Conservation (phyloP, 2,797 vertebrate species). For the Pantherophis alleghaniensis region DNA sequence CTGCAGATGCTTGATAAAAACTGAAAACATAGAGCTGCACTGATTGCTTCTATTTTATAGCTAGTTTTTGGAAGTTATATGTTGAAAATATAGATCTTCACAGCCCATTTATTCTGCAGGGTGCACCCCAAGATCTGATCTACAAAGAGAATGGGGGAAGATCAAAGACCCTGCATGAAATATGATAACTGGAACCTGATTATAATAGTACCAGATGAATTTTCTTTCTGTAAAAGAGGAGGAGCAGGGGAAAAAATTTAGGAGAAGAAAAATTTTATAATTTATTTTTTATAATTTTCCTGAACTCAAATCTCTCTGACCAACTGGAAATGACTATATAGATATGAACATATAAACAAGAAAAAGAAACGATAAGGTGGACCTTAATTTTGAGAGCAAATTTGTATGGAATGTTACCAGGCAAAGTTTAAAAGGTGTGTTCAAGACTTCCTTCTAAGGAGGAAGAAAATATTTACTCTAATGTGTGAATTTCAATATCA, state of each 20-base stretch:
- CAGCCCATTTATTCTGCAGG: not conserved
- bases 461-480: not conserved
- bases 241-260: not conserved
- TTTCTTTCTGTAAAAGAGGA: not conserved
- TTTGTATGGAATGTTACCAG: not conserved
- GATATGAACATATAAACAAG: not conserved
- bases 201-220: not conserved
- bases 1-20: too few species aligned
- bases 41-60: not conserved
- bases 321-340: not conserved
- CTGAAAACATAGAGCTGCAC: not conserved
- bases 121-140: not conserved
- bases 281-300: not conserved
- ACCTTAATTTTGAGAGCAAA: not conserved
- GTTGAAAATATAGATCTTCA: not conserved
- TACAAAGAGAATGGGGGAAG: not conserved
- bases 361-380: not conserved
- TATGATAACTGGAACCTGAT: not conserved
- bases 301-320: not conserved
- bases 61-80: not conserved
- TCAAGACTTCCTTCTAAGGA: not conserved
- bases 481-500: not conserved
- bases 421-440: not conserved
- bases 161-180: not conserved
- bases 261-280: not conserved